Base-by-base conservation (phyloP, 1,140 invertebrate genomes). In the Heterodera carotae region DNA sequence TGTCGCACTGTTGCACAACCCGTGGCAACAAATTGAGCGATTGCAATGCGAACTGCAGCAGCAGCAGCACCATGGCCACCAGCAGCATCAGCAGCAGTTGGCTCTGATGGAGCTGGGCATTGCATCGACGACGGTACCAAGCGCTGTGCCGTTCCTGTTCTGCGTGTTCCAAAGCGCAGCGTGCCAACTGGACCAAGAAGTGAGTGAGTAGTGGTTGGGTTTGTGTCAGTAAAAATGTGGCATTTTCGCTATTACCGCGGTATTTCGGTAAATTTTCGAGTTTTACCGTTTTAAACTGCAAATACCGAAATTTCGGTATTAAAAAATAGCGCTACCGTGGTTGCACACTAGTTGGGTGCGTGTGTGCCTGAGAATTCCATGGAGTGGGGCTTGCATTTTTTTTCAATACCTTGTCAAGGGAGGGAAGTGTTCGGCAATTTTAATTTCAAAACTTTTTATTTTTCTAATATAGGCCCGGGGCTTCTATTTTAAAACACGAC, bases 121-220 rank as follows among this genome's bases (percentile, higher is more conserved):
- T n/a, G n/a, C n/a, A n/a, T n/a, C n/a, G n/a, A n/a, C 15, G 2
- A 39, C 53, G 33, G 33, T 12, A 29, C 76, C 78, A 39, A 74
- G 69, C 29, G 72, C 84, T 31, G 62, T 83, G 25, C 84, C 84
- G 27, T 82, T 81, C 34, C 56, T 87, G 25, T 70, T 85, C 27
- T 88, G 85, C 79, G 86, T 84, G 15, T 72, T 88, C 4, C 87
- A 87, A 72, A 79, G 79, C 64, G 67, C 79, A n/a, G 85, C 86
- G n/a, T 86, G 85, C 64, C 85, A 86, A 80, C 62, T 86, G 43
- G 85, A 86, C 39, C 76, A 80, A 31, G 83, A 84, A 56, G 72
- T 74, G 36, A 69, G 81, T 70, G 59, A 18, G 39, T 43, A 2
- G 6, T 43, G 0, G 12, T 1, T 56, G 69, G 48, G 18, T 71